Percentiles rank a stretch among this genome's conserved stretches.
Evolutionary conservation across 2,888 invertebrate genomes (phyloP).

Genomic region (Apotomis betuletana): DNA sequence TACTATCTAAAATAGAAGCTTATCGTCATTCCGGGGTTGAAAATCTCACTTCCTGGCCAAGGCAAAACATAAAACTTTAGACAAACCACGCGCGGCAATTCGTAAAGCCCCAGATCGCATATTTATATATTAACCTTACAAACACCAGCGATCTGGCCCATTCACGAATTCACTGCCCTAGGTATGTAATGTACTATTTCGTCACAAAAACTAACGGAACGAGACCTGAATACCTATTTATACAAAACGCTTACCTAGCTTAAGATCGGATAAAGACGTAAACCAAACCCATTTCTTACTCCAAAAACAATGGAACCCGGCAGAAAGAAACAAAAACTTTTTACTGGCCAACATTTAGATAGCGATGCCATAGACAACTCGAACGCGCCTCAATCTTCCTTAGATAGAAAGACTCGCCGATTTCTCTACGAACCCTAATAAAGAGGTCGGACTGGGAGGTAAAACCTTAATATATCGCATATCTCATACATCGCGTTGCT

Average conservation of each 20-base stretch:
- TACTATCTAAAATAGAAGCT: no score
- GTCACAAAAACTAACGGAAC: background rate
- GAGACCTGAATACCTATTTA: background rate
- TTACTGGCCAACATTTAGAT: slow-evolving; percentile 33
- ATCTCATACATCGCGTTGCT: slow-evolving; percentile 33
- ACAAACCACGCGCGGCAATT: no score
- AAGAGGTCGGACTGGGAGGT: slow-evolving; percentile 32
- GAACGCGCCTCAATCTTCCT: slow-evolving; percentile 37
- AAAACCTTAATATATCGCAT: slow-evolving; percentile 31
- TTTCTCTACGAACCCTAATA: slow-evolving; percentile 36
- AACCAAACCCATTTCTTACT: slow-evolving; percentile 28
- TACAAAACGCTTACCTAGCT: slow-evolving; percentile 22
- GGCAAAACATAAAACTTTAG: no score
- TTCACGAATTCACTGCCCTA: no score
- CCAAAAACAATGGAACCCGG: slow-evolving; percentile 28
- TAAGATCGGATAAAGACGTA: slow-evolving; percentile 30
- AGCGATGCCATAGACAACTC: slow-evolving; percentile 26
- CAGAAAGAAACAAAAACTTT: slow-evolving; percentile 30
- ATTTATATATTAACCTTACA: no score
- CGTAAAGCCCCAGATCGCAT: no score
- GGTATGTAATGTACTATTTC: background rate
- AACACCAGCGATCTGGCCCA: no score
- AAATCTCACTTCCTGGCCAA: no score
- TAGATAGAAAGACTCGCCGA: slow-evolving; percentile 34
- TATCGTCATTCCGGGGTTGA: no score